Percentiles rank a stretch among this genome's conserved stretches.
Evolutionary conservation across 2,797 vertebrate genomes (phyloP).

Genomic region (Tragopan temminckii): DNA sequence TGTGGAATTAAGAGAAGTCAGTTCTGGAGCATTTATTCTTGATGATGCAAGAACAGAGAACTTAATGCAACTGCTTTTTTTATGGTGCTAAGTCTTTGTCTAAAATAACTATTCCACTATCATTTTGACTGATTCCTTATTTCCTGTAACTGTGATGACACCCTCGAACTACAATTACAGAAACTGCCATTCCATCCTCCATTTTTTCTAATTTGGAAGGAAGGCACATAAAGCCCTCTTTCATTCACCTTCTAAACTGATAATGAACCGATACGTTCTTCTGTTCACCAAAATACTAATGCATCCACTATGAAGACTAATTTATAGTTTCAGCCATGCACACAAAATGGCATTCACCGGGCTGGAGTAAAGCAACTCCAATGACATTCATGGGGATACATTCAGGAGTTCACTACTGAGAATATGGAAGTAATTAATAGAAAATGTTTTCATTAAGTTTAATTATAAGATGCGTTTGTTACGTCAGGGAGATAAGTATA

Average conservation of each 20-base stretch:
- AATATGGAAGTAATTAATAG: constrained; percentile 55
- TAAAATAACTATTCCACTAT: neutral
- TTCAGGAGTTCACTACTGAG: neutral
- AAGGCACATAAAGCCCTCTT: neutral
- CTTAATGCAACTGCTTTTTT: neutral
- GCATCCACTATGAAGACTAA: neutral
- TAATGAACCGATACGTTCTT: neutral
- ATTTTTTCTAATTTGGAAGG: neutral
- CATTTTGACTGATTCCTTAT: neutral
- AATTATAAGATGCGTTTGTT: constrained; percentile 39
- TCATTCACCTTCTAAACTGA: neutral
- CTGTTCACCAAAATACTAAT: neutral
- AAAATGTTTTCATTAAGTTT: constrained; percentile 57
- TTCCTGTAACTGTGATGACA: neutral
- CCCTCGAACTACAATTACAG: neutral
- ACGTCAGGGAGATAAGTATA: constrained; percentile 5
- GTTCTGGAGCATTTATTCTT: neutral
- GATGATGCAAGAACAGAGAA: neutral
- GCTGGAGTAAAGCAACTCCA: constrained; percentile 28
- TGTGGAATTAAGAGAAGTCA: neutral
- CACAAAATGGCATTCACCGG: constrained; percentile 24
- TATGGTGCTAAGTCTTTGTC: neutral
- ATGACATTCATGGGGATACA: neutral
- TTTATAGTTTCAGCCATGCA: neutral
- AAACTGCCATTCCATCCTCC: neutral